Evolutionary conservation across 1,140 invertebrate genomes (phyloP), one percentile per base, ranked within the genome.

Genomic region (Drosophila punjabiensis): DNA sequence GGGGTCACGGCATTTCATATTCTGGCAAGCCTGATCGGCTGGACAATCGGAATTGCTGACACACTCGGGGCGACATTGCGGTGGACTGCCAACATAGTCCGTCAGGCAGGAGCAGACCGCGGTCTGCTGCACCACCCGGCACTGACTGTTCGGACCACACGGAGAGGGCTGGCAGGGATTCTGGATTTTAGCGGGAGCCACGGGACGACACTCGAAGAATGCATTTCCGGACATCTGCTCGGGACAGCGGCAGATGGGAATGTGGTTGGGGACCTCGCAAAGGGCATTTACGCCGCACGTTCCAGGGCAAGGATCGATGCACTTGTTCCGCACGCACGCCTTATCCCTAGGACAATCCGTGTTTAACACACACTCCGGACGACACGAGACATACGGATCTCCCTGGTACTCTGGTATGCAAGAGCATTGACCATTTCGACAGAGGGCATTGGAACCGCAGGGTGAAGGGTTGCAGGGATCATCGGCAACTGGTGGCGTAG

Each of bases 351-450:
- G 94, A 79, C 97, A 98, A 79, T 98, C 97, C n/a, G 96, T 95
- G 88, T 98, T 97, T 5, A 96, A 95, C 1, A 97, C 96, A 87
- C 97, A 98, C 94, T 98, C 96, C 2, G 97, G 97, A 79, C 96
- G 95, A 82, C 97, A 98, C 4, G 96, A 96, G 11, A 95, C 95
- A 82, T 97, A 97, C n/a, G 97, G 97, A 93, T 98, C 97, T 43
- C 97, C 97, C 73, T 96, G 96, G 85, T 97, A 97, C 85, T 96
- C 96, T 0, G 95, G 94, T 76, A 96, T 93, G 81, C 97, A 98
- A 3, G 95, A 94, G 91, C 97, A 98, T 33, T 96, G 96, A n/a
- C 97, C 97, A 93, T 97, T 96, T 86, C 95, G 96, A 83, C 97
- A 98, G 20, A 95, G 66, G 18, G 97, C 95, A 92, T 97, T 97